Percentiles rank a stretch among this genome's conserved stretches.
Evolutionary conservation across 2,113 vertebrate genomes (phyloP).

Genomic region (Capreolus pygargus): DNA sequence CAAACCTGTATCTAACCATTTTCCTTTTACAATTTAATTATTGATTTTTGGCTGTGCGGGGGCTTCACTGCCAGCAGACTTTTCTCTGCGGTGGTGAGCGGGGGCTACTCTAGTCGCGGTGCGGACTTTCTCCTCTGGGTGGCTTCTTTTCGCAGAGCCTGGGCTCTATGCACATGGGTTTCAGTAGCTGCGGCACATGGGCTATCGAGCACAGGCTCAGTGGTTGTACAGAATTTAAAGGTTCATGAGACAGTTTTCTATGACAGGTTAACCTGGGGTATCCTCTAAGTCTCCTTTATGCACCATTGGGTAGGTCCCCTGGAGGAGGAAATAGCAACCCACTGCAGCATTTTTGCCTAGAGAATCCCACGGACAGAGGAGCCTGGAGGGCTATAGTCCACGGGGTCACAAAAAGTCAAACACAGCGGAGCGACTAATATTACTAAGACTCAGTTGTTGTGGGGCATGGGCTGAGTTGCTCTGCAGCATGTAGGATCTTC

Average conservation of each 20-base stretch:
- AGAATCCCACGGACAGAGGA: neutral
- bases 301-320: neutral
- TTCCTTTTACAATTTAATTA: neutral
- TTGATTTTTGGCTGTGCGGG: neutral
- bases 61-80: neutral
- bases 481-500: neutral
- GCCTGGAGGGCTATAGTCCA: neutral
- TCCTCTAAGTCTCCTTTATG: neutral
- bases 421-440: neutral
- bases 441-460: neutral
- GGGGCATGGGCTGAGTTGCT: neutral
- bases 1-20: slow-evolving; percentile 37
- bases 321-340: neutral
- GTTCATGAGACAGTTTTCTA: neutral
- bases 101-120: accelerated
- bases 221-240: neutral
- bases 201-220: neutral
- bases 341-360: neutral
- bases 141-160: neutral
- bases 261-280: neutral
- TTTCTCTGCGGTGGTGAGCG: neutral
- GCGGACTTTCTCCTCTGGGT: neutral
- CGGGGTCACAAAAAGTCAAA: neutral
- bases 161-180: neutral
- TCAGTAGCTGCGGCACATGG: neutral